Evolutionary conservation across 2,797 vertebrate genomes (phyloP), one percentile per base, ranked within the genome.

Genomic region (Eleutherodactylus coqui): DNA sequence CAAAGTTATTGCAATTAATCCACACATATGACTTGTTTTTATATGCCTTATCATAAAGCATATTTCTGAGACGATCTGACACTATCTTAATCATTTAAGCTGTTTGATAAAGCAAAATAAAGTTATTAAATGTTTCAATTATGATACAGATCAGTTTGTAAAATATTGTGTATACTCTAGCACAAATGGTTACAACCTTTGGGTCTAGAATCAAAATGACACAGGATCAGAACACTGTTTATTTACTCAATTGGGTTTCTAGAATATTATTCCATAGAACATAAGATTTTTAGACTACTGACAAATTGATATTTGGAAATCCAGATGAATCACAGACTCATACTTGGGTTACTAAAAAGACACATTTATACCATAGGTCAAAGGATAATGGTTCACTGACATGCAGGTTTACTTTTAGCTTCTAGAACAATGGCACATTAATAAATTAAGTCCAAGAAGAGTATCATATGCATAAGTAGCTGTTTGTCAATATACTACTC

Each of bases 1-100:
- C 36, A 82, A 82, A 82, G 49, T 72, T 19, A 43, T 72, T 72
- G 49, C 80, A 72, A 82, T 82, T 82, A 81, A 51, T 69, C 21
- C 45, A 69, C 79, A 67, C 79, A 67, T 36, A 58, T 62, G 36
- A 79, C 55, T 79, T 60, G 36, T 60, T 79, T 79, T 79, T 21
- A 79, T 29, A 64, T 27, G 27, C 29, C 14, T 29, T 79, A 41
- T 45, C 24, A 17, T 27, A 64, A 29, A 79, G 7, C 55, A 45
- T 32, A 29, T 79, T 45, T 79, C 27, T 49, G 19, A 32, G 51
- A 51, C 38, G 3, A 13, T 43, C 69, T 72, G 69, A 72, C 38
- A 72, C 38, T 72, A 41, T 72, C 21, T 72, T 41, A 41, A 72
- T 72, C 21, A 41, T 72, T 72, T 72, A 41, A 43, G 38, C 38